Evolutionary conservation across 1,140 invertebrate species (phyloP).

Genomic region (Drosophila takahashii): DNA sequence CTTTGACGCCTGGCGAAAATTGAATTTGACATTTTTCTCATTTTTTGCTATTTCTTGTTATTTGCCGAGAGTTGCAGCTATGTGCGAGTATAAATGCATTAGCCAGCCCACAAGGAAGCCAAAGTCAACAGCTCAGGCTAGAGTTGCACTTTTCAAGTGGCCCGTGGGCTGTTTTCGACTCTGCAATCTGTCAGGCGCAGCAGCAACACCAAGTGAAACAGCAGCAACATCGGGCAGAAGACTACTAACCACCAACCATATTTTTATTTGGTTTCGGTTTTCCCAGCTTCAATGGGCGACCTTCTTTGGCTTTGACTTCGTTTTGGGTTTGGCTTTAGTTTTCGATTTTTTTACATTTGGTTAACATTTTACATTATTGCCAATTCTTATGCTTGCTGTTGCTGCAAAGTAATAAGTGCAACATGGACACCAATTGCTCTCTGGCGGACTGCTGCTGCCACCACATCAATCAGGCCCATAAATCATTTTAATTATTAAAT

Average conservation of each 20-base stretch:
- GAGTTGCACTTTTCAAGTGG: slow-evolving; percentile 46
- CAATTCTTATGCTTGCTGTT: slow-evolving; percentile 21
- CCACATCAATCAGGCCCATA: slow-evolving; percentile 77
- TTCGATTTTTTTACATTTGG: slow-evolving; percentile 30
- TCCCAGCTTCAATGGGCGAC: slow-evolving; percentile 64
- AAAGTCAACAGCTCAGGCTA: slow-evolving; percentile 22
- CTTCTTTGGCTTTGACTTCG: slow-evolving; percentile 46
- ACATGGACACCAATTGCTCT: slow-evolving; percentile 57
- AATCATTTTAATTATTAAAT: slow-evolving; percentile 84
- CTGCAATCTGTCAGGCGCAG: slow-evolving; percentile 36
- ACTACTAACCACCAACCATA: slow-evolving; percentile 29
- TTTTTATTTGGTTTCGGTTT: slow-evolving; percentile 13
- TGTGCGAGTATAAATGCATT: slow-evolving; percentile 2
- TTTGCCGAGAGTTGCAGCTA: not conserved
- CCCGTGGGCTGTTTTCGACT: slow-evolving; percentile 40
- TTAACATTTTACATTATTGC: slow-evolving; percentile 64
- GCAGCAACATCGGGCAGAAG: slow-evolving; percentile 63
- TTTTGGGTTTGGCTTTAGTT: slow-evolving; percentile 53
- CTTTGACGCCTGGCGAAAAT: slow-evolving; percentile 64
- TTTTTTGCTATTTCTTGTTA: slow-evolving; percentile 20
- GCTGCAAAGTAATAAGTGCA: slow-evolving; percentile 55
- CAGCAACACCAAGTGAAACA: slow-evolving; percentile 21
- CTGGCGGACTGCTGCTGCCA: slow-evolving; percentile 35
- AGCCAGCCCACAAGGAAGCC: slow-evolving; percentile 68
- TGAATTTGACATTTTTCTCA: slow-evolving; percentile 72